Base-by-base conservation (phyloP, 2,113 vertebrate genomes). In the Oplegnathus fasciatus region DNA sequence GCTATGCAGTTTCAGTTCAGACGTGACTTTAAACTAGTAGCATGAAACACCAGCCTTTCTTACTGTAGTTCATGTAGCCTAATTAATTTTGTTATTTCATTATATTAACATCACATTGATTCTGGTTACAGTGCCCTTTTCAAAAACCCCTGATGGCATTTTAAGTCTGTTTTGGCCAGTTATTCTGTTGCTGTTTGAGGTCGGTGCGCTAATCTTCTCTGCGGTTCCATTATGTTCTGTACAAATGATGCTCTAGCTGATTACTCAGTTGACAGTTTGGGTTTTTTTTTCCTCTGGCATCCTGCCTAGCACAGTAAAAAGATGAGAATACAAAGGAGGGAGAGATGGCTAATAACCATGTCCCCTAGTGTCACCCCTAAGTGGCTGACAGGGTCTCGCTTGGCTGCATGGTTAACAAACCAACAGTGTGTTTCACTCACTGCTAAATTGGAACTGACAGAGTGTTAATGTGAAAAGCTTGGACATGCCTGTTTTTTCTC, bases 291-390 rank as follows among this genome's bases (percentile, higher is more conserved):
- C 22, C 64, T 72, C 58, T 89, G 86, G 86, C 86, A 34, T 75
- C 22, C 65, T 55, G 82, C 78, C 69, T 48, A 34, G 73, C 67
- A 65, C 44, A 61, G 0, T 46, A 74, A 85, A 87, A 89, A 70
- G 65, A 75, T 54, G 37, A 26, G 61, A 62, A 67, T 42, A 76
- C 15, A 85, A 89, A 88, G 20, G 64, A 48, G 24, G 50, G 67
- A 28, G 55, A 86, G 83, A 80, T 6, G 26, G 84, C 81, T 88
- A 90, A 89, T 92, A 84, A 88, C 68, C 68, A 10, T 72, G 55
- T 78, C 71, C 80, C 40, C 67, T 24, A 10, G 55, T 80, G 78
- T 89, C 69, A 62, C 61, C 62, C 26, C 74, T 80, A 70, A 84
- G 78, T 87, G 85, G 77, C 50, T 34, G 75, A 87, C 88, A 81